Conservation (phyloP, 2,888 invertebrate species). For the Isoperla grammatica region DNA sequence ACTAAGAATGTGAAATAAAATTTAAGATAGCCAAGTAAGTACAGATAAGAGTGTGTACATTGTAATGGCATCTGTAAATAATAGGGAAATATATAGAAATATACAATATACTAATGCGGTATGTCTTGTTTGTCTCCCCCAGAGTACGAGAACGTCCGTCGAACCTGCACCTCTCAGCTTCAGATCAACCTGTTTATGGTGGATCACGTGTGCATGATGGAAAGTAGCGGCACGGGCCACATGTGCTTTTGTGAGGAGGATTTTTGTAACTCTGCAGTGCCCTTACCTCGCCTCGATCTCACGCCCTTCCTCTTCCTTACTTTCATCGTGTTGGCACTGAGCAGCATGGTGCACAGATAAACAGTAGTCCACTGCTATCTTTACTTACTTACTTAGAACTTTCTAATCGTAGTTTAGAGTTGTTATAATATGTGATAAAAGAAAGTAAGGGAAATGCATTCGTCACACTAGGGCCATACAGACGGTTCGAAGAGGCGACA, state of each 20-base stretch:
- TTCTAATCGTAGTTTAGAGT: not conserved
- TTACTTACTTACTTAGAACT: not conserved
- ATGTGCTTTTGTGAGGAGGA: slow-evolving; percentile 99
- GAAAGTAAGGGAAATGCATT: no score
- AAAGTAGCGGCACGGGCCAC: slow-evolving; percentile 95
- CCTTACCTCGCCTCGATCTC: slow-evolving; percentile 10
- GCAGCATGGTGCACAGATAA: slow-evolving; percentile 31
- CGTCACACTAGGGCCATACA: no score
- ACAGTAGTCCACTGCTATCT: not conserved
- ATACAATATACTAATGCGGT: no score
- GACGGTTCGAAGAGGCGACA: no score
- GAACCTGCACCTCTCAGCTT: slow-evolving; percentile 88
- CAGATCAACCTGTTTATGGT: slow-evolving; percentile 97
- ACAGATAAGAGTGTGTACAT: no score
- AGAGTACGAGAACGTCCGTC: slow-evolving; percentile 86
- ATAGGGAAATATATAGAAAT: no score
- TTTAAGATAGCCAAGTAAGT: no score
- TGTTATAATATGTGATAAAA: no score
- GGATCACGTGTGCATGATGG: slow-evolving; percentile 98
- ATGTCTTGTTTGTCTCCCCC: slow-evolving; percentile 34
- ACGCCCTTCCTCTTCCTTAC: slow-evolving; percentile 17
- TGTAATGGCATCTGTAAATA: no score
- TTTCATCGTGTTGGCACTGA: slow-evolving; percentile 22
- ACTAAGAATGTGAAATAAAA: no score
- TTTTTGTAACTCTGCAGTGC: slow-evolving; percentile 71